Conservation (phyloP, 1,140 invertebrate species). For the Apis laboriosa region DNA sequence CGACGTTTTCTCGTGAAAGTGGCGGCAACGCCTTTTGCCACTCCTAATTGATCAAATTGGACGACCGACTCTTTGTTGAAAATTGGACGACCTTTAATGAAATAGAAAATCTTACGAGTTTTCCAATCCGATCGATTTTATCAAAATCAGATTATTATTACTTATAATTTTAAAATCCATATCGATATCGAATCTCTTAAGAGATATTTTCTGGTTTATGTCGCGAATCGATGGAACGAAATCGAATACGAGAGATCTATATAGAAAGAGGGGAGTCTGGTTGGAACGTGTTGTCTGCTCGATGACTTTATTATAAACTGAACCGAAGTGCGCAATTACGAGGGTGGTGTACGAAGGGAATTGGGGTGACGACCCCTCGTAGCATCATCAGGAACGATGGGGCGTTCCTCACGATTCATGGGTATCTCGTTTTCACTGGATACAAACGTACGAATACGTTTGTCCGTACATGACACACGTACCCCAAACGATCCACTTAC, state of each 20-base stretch:
- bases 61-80: constrained; percentile 5
- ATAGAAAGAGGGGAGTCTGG: constrained; percentile 25
- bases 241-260: neutral
- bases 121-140: no score
- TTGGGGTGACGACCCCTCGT: constrained; percentile 57
- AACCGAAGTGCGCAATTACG: constrained; percentile 72
- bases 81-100: constrained; percentile 31
- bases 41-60: constrained; percentile 63
- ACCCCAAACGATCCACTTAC: constrained; percentile 33
- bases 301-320: constrained; percentile 75
- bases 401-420: constrained; percentile 66
- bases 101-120: neutral
- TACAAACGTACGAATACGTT: constrained; percentile 37
- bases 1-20: constrained; percentile 48
- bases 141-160: neutral
- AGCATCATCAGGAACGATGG: constrained; percentile 63
- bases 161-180: neutral
- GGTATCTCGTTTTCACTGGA: constrained; percentile 65
- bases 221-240: neutral
- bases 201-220: neutral
- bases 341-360: constrained; percentile 58
- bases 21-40: constrained; percentile 37
- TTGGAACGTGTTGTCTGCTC: constrained; percentile 51
- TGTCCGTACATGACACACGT: constrained; percentile 32
- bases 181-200: neutral